These are phyloP conservation scores for Drosophila lutescens DNA, from an alignment of 2,888 invertebrate species.

Conservation along the genomic window DNA sequence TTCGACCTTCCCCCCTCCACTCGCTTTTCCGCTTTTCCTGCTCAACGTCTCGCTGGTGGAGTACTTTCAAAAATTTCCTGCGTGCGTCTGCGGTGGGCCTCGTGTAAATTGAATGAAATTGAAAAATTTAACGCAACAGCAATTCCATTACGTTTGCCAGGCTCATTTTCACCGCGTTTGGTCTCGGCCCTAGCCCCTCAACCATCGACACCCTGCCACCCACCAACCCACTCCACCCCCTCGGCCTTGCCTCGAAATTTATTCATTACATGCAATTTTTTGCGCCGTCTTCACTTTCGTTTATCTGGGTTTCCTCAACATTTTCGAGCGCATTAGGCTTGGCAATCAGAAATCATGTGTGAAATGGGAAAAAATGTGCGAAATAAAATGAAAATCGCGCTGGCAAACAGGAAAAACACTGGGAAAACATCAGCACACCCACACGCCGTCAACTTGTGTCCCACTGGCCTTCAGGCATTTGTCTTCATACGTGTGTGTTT, in stretches of 20 bases:
- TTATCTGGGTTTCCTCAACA: constrained; percentile 68
- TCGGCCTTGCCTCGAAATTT: constrained; percentile 67
- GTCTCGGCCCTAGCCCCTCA: constrained; percentile 17
- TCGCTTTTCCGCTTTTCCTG: constrained; percentile 12
- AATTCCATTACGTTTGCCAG: constrained; percentile 78
- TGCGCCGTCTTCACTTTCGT: constrained; percentile 69
- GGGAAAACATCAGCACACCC: constrained; percentile 52
- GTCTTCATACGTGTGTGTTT: constrained; percentile 43
- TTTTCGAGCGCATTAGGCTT: constrained; percentile 69
- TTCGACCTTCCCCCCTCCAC: not conserved
- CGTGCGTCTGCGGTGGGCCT: constrained; percentile 58
- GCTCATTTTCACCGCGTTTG: constrained; percentile 77
- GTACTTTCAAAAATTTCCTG: constrained; percentile 56
- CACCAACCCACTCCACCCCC: constrained; percentile 5
- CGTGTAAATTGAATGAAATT: constrained; percentile 82
- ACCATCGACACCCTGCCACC: not conserved
- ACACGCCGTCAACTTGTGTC: constrained; percentile 37
- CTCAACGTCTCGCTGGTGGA: constrained; percentile 31
- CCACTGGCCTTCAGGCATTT: constrained; percentile 62
- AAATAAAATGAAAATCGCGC: constrained; percentile 76
- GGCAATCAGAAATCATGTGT: constrained; percentile 83
- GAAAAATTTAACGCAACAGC: constrained; percentile 80
- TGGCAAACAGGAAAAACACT: constrained; percentile 48
- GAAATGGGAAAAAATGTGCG: constrained; percentile 70
- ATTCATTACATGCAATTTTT: constrained; percentile 82